phyloP scores from a whole-genome alignment of 2,888 invertebrate species.

The Eupeodes luniger region DNA sequence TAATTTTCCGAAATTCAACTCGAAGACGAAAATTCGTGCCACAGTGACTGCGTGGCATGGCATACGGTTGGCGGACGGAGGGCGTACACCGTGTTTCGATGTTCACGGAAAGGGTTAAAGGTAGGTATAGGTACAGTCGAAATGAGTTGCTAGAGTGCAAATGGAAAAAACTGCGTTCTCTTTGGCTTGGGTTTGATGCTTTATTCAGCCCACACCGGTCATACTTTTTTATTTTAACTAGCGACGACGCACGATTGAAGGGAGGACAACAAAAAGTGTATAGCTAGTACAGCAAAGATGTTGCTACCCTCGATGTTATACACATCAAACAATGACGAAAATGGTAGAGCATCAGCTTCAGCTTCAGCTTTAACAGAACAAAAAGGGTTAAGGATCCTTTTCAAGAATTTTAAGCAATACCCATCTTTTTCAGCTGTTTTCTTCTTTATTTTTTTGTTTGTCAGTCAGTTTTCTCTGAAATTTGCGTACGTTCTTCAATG shows the following conservation, averaged over 20 bases:
- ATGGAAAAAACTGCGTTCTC: constrained; percentile 15
- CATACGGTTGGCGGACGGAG: too few species aligned
- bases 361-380: neutral
- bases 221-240: constrained; percentile 7
- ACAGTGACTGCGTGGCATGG: neutral
- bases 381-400: constrained; percentile 62
- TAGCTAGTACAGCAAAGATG: constrained; percentile 48
- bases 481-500: constrained; percentile 45
- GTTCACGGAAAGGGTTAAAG: constrained; percentile 1
- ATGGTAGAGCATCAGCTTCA: constrained; percentile 22
- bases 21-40: neutral
- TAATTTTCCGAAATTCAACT: constrained; percentile 52
- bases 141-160: neutral
- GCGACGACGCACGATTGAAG: neutral
- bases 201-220: constrained; percentile 55
- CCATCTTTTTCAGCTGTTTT: constrained; percentile 53
- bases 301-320: constrained; percentile 14
- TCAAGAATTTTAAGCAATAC: constrained; percentile 58
- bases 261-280: constrained; percentile 32
- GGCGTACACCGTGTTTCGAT: neutral
- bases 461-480: constrained; percentile 55
- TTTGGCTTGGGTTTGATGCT: neutral
- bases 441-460: constrained; percentile 30
- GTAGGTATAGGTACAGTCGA: neutral
- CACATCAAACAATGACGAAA: constrained; percentile 62